Base-by-base conservation (phyloP, 2,888 invertebrate genomes). In the Tyria jacobaeae region DNA sequence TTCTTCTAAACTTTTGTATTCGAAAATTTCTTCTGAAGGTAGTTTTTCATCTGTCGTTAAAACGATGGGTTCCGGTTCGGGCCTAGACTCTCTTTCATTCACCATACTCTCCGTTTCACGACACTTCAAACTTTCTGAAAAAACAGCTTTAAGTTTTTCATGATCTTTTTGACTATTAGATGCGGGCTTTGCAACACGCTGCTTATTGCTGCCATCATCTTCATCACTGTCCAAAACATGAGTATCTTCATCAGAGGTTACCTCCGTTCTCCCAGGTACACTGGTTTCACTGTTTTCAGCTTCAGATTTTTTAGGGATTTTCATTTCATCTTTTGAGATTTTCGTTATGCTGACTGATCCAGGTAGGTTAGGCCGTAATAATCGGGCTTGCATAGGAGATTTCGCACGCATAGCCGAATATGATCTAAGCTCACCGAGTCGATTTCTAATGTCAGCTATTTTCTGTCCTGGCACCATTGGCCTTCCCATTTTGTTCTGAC, bases 261-360 rank as follows among this genome's bases (percentile, higher is more conserved):
- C 51, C 15, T 88, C 87, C 71, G 80, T 75, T 77, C 83, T 90
- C 55, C 71, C 82, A 9, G 74, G 73, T 27, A 80, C 63, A 56
- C 76, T 73, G 3, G 76, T 68, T 58, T 86, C 82, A 71, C 78
- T 84, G 37, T 77, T 78, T 39, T 86, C 84, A 49, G 70, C 73
- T 15, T 84, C 83, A 25, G 80, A 62, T 75, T 84, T 91, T n/a
- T n/a, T n/a, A n/a, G n/a, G n/a, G n/a, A n/a, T n/a, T n/a, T n/a
- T n/a, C 75, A 86, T 90, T 0, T 75, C 62, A 6, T 89, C 85
- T 75, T 83, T 91, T 1, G 86, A 76, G 67, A 93, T 89, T 80
- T 91, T 92, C 0, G 93, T 94, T 65, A 93, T 94, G 69, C 94
- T 94, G 10, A 94, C 87, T 15, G 94, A 92, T 5, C 92, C 90